Conservation (phyloP, 37 sponge, comb jelly and placozoan genomes). For the Oopsacas minuta region DNA sequence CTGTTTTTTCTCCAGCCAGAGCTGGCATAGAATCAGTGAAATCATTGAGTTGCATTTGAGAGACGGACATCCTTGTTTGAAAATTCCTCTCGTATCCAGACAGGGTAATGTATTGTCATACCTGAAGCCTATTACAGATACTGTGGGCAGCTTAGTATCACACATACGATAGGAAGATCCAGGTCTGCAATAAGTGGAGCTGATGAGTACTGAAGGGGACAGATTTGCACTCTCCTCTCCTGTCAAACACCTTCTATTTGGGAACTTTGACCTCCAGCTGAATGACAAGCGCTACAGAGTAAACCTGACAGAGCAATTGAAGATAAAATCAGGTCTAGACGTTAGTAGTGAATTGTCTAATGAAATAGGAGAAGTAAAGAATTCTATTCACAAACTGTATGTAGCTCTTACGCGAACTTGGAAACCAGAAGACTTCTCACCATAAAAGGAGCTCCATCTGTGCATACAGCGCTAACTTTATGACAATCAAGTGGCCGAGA, state of each 20-base stretch:
- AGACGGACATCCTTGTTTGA: background rate
- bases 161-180: slow-evolving; percentile 34
- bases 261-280: slow-evolving; percentile 58
- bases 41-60: background rate
- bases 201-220: slow-evolving; percentile 41
- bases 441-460: background rate
- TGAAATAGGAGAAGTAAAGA: slow-evolving; percentile 48
- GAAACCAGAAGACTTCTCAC: background rate
- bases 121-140: background rate
- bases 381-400: slow-evolving; percentile 70
- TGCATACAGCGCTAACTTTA: background rate
- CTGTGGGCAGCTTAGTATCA: background rate
- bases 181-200: slow-evolving; percentile 42
- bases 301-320: slow-evolving; percentile 36
- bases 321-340: slow-evolving; percentile 14
- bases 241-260: slow-evolving; percentile 40
- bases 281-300: slow-evolving; percentile 59
- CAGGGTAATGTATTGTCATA: background rate
- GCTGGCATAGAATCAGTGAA: background rate
- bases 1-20: background rate
- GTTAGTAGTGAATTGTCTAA: background rate
- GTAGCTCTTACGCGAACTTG: slow-evolving; percentile 30
- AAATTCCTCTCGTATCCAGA: background rate
- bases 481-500: background rate
- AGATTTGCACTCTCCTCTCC: slow-evolving; percentile 54